These are phyloP conservation scores for Drosophila subquinaria DNA, from an alignment of 2,888 invertebrate genomes.

Conservation along the genomic window DNA sequence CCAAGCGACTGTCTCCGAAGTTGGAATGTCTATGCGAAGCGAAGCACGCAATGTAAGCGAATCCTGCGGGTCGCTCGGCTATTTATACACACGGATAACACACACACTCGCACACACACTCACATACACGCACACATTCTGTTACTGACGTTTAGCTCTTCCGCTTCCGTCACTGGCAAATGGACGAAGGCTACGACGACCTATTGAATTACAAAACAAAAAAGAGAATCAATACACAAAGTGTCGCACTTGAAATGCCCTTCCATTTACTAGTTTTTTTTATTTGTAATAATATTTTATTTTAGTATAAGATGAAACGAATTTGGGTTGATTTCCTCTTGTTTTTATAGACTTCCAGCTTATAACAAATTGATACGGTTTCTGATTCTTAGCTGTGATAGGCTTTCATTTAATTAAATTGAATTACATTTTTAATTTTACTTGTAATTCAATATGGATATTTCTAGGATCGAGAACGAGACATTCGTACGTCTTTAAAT, in stretches of 20 bases:
- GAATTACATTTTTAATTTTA: too few relatives aligned
- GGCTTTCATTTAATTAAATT: too few relatives aligned
- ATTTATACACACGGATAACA: slow-evolving; percentile 65
- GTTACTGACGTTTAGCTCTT: slow-evolving; percentile 42
- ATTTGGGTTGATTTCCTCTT: too few relatives aligned
- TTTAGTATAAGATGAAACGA: too few relatives aligned
- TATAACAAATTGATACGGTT: too few relatives aligned
- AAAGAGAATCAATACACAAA: neutral
- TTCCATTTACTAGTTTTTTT: neutral
- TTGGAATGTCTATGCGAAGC: slow-evolving; percentile 35
- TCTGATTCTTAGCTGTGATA: too few relatives aligned
- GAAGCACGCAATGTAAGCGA: slow-evolving; percentile 54
- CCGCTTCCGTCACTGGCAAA: slow-evolving; percentile 51
- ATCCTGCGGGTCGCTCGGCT: slow-evolving; percentile 64
- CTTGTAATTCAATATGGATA: too few relatives aligned
- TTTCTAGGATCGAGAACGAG: too few relatives aligned
- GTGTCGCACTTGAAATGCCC: slow-evolving; percentile 17
- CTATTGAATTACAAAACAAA: slow-evolving; percentile 74
- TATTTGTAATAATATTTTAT: too few relatives aligned
- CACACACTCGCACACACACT: slow-evolving; percentile 10
- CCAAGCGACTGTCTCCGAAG: slow-evolving; percentile 36
- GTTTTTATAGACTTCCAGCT: too few relatives aligned
- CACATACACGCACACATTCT: slow-evolving; percentile 7
- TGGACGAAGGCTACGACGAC: slow-evolving; percentile 32
- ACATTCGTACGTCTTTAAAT: too few relatives aligned